phyloP scores from a whole-genome alignment of 2,888 invertebrate genomes.

The Ptychoptera albimana region DNA sequence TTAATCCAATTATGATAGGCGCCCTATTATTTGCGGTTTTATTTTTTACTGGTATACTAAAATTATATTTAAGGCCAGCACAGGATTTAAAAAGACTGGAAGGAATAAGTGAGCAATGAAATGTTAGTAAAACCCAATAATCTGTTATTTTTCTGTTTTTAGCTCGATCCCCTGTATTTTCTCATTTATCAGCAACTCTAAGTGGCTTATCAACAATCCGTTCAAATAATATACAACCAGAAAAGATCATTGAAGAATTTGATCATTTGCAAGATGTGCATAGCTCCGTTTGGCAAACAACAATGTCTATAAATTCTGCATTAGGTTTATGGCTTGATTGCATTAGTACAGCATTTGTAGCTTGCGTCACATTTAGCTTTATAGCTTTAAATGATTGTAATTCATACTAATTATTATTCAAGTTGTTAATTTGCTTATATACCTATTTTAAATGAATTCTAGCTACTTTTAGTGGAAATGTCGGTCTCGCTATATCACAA shows the following conservation, averaged over 20 bases:
- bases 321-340: constrained; percentile 63
- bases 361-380: constrained; percentile 44
- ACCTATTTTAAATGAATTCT: too few species aligned
- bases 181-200: constrained; percentile 75
- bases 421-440: background rate
- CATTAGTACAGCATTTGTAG: constrained; percentile 49
- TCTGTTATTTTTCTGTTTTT: background rate
- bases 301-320: constrained; percentile 32
- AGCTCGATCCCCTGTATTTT: constrained; percentile 71
- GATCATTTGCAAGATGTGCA: constrained; percentile 48
- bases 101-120: constrained; percentile 40
- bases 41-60: constrained; percentile 45
- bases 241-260: constrained; percentile 57
- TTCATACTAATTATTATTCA: constrained; percentile 12
- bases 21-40: constrained; percentile 47
- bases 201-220: constrained; percentile 78
- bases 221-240: constrained; percentile 51
- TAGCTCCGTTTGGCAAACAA: constrained; percentile 27
- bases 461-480: constrained; percentile 46
- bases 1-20: constrained; percentile 49
- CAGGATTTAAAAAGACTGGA: constrained; percentile 59
- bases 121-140: background rate
- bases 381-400: constrained; percentile 41
- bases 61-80: constrained; percentile 54
- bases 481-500: constrained; percentile 51